phyloP scores from a whole-genome alignment of 2,113 vertebrate species.

The Protomyctophum bolini region DNA sequence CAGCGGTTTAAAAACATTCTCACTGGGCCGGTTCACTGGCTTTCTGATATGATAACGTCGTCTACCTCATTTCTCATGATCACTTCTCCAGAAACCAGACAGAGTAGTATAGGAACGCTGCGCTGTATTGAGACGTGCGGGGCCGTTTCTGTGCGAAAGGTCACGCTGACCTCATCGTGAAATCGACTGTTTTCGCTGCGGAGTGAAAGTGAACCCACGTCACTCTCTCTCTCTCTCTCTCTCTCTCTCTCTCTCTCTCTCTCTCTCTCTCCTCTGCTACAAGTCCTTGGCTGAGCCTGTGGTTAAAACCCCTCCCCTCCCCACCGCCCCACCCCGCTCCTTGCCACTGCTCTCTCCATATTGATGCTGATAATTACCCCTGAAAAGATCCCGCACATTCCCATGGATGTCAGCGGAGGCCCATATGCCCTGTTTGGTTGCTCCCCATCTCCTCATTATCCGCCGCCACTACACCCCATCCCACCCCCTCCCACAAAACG shows the following conservation, averaged over 20 bases:
- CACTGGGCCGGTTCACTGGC: not conserved
- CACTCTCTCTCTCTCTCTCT: constrained; percentile 19
- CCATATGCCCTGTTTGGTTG: constrained; percentile 73
- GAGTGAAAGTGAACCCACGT: constrained; percentile 25
- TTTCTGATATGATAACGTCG: not conserved
- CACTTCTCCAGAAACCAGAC: constrained; percentile 44
- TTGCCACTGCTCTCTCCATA: constrained; percentile 65
- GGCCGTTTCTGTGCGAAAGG: constrained; percentile 19
- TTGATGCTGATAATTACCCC: constrained; percentile 82
- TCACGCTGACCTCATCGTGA: constrained; percentile 35
- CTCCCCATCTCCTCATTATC: constrained; percentile 49
- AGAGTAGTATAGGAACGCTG: constrained; percentile 15
- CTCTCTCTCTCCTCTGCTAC: constrained; percentile 17
- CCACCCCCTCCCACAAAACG: constrained; percentile 44
- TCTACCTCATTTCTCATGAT: constrained; percentile 20
- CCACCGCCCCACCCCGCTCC: constrained; percentile 48
- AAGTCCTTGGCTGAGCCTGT: constrained; percentile 12
- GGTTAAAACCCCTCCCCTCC: constrained; percentile 15
- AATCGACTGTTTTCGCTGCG: constrained; percentile 2
- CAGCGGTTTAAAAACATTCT: not conserved
- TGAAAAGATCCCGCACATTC: constrained; percentile 81
- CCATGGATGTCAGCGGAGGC: constrained; percentile 73
- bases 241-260: constrained; percentile 28
- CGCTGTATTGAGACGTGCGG: constrained; percentile 30
- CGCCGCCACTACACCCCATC: constrained; percentile 35